Conservation (phyloP, 2,888 invertebrate species). For the Acrobeloides nanus region DNA sequence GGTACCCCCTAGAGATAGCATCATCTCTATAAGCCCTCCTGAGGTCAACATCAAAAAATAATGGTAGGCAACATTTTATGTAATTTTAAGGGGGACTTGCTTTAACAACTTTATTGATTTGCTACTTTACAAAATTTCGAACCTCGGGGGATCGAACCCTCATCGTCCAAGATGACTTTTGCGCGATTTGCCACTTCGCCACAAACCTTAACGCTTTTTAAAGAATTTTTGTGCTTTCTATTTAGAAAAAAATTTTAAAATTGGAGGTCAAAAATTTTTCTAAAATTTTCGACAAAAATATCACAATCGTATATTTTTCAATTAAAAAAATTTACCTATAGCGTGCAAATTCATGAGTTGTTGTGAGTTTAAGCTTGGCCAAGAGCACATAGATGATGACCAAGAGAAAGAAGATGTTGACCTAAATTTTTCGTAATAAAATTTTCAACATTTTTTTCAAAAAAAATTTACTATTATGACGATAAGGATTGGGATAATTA, state of each 20-base stretch:
- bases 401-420: conserved; percentile 20
- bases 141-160: too few species aligned
- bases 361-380: conserved; percentile 18
- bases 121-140: too few species aligned
- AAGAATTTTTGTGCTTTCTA: neutral
- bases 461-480: conserved; percentile 38
- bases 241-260: neutral
- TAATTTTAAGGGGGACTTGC: too few species aligned
- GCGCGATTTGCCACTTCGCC: neutral
- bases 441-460: neutral
- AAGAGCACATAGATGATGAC: conserved; percentile 24
- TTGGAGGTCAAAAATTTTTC: neutral
- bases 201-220: neutral
- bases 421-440: conserved; percentile 8
- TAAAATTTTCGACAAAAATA: neutral
- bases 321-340: neutral
- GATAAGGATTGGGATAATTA: conserved; percentile 60
- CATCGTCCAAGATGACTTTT: too few species aligned
- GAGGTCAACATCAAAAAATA: too few species aligned
- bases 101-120: too few species aligned
- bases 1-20: too few species aligned
- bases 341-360: too few species aligned
- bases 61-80: too few species aligned
- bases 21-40: too few species aligned
- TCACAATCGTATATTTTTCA: neutral